Evolutionary conservation across 2,797 vertebrate species (phyloP).

Genomic region (Semaprochilodus insignis): DNA sequence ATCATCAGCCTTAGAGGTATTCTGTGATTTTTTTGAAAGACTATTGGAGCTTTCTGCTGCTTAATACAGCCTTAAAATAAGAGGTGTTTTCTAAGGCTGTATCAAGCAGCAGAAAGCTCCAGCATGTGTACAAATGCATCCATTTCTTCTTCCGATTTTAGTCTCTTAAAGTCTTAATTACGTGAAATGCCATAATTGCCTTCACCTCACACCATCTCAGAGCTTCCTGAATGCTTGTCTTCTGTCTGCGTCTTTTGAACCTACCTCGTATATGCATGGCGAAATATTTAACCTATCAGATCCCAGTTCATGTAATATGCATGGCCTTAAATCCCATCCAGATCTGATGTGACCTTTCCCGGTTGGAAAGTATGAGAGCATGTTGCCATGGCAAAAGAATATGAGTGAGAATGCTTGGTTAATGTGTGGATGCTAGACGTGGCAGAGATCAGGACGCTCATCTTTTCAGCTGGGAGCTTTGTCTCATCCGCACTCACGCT

Average conservation of each 20-base stretch:
- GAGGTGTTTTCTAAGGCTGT: too few relatives aligned
- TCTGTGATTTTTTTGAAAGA: constrained; percentile 10
- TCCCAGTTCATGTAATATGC: constrained; percentile 51
- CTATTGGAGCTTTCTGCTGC: not conserved
- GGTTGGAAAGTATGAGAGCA: constrained; percentile 26
- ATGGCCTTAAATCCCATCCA: constrained; percentile 49
- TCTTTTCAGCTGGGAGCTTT: not conserved
- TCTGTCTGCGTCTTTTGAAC: constrained; percentile 13
- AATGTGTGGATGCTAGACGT: constrained; percentile 28
- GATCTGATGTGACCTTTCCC: constrained; percentile 56
- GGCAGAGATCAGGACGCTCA: constrained; percentile 34
- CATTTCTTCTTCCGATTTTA: too few relatives aligned
- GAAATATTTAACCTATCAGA: constrained; percentile 48
- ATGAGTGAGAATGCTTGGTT: constrained; percentile 24
- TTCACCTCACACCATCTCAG: too few relatives aligned
- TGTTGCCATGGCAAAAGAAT: constrained; percentile 52
- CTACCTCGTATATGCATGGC: constrained; percentile 31
- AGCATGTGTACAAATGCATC: too few relatives aligned
- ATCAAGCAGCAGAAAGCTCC: too few relatives aligned
- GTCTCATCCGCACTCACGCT: not conserved
- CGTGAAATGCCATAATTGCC: too few relatives aligned
- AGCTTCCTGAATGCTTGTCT: constrained; percentile 11
- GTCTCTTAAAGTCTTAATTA: too few relatives aligned
- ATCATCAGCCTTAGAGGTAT: not conserved
- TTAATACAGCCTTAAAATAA: not conserved